A percentile compares a stretch with the other conserved stretches of the same genome.
Conservation (phyloP, 2,888 invertebrate genomes). For the Stegana nigrithorax region DNA sequence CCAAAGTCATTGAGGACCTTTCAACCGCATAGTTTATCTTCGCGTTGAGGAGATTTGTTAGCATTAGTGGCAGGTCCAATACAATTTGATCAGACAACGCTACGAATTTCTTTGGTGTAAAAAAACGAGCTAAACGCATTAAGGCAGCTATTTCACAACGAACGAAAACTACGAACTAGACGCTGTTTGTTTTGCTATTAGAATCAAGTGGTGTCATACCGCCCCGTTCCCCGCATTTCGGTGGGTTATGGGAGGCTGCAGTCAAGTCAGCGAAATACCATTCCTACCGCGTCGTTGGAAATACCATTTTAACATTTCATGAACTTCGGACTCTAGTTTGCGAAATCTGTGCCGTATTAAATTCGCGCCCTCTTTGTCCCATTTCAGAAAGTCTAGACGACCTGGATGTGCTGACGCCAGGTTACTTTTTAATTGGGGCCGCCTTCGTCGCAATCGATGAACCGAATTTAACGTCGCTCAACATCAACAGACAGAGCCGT, state of each 20-base stretch:
- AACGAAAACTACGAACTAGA: too few species aligned
- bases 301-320: background rate
- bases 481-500: constrained; percentile 29
- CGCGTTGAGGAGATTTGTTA: background rate
- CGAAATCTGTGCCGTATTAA: background rate
- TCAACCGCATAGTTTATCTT: background rate
- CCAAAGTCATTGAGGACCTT: background rate
- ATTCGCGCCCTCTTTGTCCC: background rate
- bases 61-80: background rate
- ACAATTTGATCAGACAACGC: background rate
- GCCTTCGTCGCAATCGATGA: constrained; percentile 19
- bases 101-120: background rate
- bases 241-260: background rate
- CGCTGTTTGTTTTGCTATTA: too few species aligned
- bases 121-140: too few species aligned
- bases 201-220: too few species aligned
- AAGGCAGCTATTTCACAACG: too few species aligned
- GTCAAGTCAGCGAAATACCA: background rate
- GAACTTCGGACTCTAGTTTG: background rate
- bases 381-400: constrained; percentile 25
- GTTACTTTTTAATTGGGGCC: constrained; percentile 12
- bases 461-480: constrained; percentile 33
- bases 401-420: constrained; percentile 12
- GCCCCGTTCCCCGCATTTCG: background rate
- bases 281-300: background rate